phyloP scores from a whole-genome alignment of 2,888 invertebrate species.

The Plebejus anna region DNA sequence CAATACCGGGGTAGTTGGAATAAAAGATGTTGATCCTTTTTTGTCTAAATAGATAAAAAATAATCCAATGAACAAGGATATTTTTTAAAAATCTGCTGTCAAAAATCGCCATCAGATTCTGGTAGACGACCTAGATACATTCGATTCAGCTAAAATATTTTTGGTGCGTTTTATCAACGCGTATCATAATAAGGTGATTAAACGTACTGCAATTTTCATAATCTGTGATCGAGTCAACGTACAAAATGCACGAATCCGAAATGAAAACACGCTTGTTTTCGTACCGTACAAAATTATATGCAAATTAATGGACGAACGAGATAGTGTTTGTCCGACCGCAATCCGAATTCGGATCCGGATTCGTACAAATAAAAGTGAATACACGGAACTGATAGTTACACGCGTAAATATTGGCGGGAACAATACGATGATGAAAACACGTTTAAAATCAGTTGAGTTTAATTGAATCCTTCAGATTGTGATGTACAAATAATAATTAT shows the following conservation, averaged over 20 bases:
- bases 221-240: constrained; percentile 21
- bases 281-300: constrained; percentile 36
- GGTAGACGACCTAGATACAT: too few species aligned
- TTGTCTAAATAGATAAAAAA: too few species aligned
- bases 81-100: too few species aligned
- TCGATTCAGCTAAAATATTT: too few species aligned
- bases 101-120: too few species aligned
- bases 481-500: neutral
- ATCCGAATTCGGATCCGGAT: constrained; percentile 31
- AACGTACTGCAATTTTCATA: neutral
- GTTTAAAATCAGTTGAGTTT: constrained; percentile 19
- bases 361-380: constrained; percentile 27
- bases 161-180: neutral
- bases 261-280: constrained; percentile 28
- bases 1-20: too few species aligned
- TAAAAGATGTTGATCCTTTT: too few species aligned
- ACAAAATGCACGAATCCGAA: constrained; percentile 24
- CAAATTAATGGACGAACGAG: constrained; percentile 36
- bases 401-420: constrained; percentile 23
- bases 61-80: too few species aligned
- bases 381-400: constrained; percentile 23
- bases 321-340: constrained; percentile 37
- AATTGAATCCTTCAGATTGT: constrained; percentile 7
- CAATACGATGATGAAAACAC: constrained; percentile 25
- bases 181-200: neutral